Evolutionary conservation across 2,113 vertebrate genomes (phyloP), one percentile per base, ranked within the genome.

Genomic region (Cichladusa arquata): DNA sequence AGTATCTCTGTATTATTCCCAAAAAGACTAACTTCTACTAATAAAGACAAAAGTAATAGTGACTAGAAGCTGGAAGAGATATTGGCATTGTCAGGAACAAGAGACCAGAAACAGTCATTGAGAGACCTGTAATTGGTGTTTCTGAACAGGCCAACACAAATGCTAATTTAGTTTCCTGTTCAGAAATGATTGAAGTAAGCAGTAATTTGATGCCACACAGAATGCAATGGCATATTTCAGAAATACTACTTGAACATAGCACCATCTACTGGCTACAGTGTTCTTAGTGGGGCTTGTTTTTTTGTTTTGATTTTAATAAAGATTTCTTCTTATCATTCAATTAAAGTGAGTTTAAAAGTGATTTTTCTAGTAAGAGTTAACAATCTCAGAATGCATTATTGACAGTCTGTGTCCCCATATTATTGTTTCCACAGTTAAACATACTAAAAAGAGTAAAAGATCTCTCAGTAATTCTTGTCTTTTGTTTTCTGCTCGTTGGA

Each of bases 251-350:
- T 93, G 93, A 77, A 72, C 9, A 6, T 65, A 93, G 94, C 95
- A 77, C 97, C 97, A 97, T 92, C 97, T 97, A 19, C 92, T 96
- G 97, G 94, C 40, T 47, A 18, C 31, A 57, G 36, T 17, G 9
- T 1, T 62, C 45, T 66, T 66, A 2, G 0, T 53, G 29, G 11
- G 5, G 0, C 44, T 20, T 10, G 10, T 8, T 36, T 31, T 40
- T 33, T 36, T 9, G 5, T 36, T 54, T n/a, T 61, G 5, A 5
- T 79, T 44, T 62, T 24, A 62, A 44, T 34, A 64, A 67, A 26
- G 50, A 28, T 19, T 89, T 69, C 12, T 64, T 33, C 29, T 67
- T 42, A 23, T 19, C 25, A 61, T 77, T 62, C 62, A 76, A 11
- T 81, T 76, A 18, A 61, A 64, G 20, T 40, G 31, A 31, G 16